phyloP scores from a whole-genome alignment of 2,888 invertebrate species.

The Harmothoe impar region DNA sequence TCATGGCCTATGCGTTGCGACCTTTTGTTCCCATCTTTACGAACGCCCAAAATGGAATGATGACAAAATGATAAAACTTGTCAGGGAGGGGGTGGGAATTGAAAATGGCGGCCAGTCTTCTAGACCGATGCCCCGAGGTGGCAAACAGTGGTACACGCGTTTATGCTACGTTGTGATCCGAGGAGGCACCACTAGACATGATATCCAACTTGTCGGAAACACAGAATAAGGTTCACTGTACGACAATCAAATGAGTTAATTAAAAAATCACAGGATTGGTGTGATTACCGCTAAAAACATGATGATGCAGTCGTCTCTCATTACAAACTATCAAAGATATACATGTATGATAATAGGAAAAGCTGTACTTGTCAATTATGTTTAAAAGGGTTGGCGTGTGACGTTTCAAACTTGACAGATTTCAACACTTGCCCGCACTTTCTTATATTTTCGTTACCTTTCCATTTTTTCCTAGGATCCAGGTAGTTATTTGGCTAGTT shows the following conservation, averaged over 20 bases:
- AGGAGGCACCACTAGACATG: constrained; percentile 48
- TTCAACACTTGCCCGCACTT: constrained; percentile 35
- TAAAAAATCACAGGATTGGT: constrained; percentile 61
- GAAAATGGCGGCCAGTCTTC: neutral
- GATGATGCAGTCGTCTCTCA: constrained; percentile 43
- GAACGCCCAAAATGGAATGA: neutral
- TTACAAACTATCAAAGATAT: constrained; percentile 63
- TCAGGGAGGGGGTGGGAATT: neutral
- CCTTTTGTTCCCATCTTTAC: neutral
- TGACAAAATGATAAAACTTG: constrained; percentile 7
- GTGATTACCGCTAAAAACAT: constrained; percentile 61
- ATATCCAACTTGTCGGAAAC: constrained; percentile 59
- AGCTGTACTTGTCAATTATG: constrained; percentile 34
- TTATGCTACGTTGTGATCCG: constrained; percentile 54
- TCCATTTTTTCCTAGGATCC: neutral
- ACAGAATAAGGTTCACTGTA: constrained; percentile 59
- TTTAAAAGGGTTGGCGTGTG: constrained; percentile 37
- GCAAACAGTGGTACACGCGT: constrained; percentile 28
- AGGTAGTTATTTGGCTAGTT: constrained; percentile 31
- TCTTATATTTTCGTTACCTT: neutral
- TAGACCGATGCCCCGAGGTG: constrained; percentile 55
- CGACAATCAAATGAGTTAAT: constrained; percentile 62
- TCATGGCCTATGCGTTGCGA: neutral
- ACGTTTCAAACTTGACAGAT: neutral
- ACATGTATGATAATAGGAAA: constrained; percentile 51